Evolutionary conservation across 2,888 invertebrate genomes (phyloP).

Genomic region (Parelbella ahira): DNA sequence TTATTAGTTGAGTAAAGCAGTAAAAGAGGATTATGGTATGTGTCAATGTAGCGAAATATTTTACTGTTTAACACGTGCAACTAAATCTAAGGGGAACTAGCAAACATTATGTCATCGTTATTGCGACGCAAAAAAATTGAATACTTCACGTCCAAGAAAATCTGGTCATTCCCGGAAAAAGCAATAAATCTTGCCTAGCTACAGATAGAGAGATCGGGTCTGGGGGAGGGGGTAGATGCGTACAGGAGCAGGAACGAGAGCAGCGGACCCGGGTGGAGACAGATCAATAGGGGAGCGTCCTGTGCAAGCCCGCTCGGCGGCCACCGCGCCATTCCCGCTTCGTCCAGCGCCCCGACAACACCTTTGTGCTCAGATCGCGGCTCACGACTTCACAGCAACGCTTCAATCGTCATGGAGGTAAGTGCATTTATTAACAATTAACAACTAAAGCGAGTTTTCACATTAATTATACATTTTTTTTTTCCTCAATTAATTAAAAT

Average conservation of each 20-base stretch:
- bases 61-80: too few relatives aligned
- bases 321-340: conserved; percentile 37
- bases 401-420: conserved; percentile 45
- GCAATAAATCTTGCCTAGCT: conserved; percentile 64
- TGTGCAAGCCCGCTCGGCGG: conserved; percentile 39
- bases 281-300: conserved; percentile 65
- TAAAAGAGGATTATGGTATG: too few relatives aligned
- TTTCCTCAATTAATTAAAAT: too few relatives aligned
- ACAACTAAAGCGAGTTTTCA: too few relatives aligned
- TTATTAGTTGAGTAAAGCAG: too few relatives aligned
- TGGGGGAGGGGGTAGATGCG: conserved; percentile 42
- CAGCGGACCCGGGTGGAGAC: conserved; percentile 52
- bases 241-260: conserved; percentile 43
- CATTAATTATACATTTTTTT: too few relatives aligned
- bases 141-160: conserved; percentile 41
- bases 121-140: too few relatives aligned
- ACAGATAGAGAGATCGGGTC: conserved; percentile 50
- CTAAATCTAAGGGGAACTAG: too few relatives aligned
- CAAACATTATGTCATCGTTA: too few relatives aligned
- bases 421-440: conserved; percentile 22
- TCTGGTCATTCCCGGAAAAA: conserved; percentile 64
- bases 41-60: too few relatives aligned
- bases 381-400: background rate
- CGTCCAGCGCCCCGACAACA: conserved; percentile 31
- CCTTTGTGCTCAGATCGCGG: conserved; percentile 24